Conservation (phyloP, 2,113 vertebrate genomes). For the Cervus canadensis region DNA sequence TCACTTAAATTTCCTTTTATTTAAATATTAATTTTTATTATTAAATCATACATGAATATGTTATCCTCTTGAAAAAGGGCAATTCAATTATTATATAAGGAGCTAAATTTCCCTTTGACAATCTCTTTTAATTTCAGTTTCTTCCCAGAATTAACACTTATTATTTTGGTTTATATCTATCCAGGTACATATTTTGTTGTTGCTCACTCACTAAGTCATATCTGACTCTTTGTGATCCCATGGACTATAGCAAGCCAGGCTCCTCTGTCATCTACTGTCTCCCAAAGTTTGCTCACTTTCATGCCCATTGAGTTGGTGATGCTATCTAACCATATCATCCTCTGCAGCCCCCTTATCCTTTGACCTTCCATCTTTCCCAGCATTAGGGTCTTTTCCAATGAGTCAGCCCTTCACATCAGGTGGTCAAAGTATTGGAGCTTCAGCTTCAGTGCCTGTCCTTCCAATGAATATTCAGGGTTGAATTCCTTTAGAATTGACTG, state of each 20-base stretch:
- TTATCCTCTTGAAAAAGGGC: background rate
- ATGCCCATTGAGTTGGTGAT: background rate
- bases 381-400: background rate
- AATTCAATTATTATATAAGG: background rate
- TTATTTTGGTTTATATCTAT: background rate
- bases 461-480: background rate
- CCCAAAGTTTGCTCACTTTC: background rate
- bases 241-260: background rate
- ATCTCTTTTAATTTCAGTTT: background rate
- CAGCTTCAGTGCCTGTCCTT: accelerated
- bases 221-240: background rate
- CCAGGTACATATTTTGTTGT: background rate
- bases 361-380: background rate
- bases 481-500: background rate
- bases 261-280: background rate
- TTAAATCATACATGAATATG: background rate
- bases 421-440: background rate
- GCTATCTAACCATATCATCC: background rate
- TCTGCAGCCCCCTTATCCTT: background rate
- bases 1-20: background rate
- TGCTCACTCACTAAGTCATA: background rate
- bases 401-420: background rate
- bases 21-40: conserved; percentile 22
- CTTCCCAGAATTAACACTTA: background rate
- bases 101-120: background rate